Conservation (phyloP, 2,797 vertebrate species). For the Setipinna tenuifilis region DNA sequence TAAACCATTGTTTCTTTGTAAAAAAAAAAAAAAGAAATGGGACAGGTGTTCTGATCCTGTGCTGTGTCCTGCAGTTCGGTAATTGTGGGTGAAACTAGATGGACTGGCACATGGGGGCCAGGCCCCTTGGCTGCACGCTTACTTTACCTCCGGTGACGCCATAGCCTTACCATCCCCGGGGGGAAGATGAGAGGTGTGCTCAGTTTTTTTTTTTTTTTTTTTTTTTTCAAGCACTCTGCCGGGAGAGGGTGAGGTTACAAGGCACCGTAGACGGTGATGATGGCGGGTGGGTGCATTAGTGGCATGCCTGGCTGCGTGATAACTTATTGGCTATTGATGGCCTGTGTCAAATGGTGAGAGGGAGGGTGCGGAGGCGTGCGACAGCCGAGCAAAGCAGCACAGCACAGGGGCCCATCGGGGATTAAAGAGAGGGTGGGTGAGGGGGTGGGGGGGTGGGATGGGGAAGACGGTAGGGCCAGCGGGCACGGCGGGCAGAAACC, state of each 20-base stretch:
- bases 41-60: too few relatives aligned
- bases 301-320: slow-evolving; percentile 80
- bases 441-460: slow-evolving; percentile 47
- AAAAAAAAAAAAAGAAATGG: too few relatives aligned
- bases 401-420: not conserved
- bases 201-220: not conserved
- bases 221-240: not conserved
- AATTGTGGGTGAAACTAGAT: too few relatives aligned
- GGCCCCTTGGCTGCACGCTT: not conserved
- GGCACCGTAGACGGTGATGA: not conserved
- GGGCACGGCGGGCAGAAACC: slow-evolving; percentile 84
- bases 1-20: too few relatives aligned
- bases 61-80: too few relatives aligned
- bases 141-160: not conserved
- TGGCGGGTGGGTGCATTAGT: not conserved
- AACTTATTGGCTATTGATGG: slow-evolving; percentile 98
- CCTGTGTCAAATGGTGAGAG: slow-evolving; percentile 93
- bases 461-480: slow-evolving; percentile 57
- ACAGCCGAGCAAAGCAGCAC: not conserved
- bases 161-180: not conserved
- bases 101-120: slow-evolving; percentile 61
- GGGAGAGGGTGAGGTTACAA: not conserved
- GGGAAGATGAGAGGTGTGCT: not conserved
- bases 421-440: too few relatives aligned
- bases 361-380: slow-evolving; percentile 75